These are phyloP conservation scores for Chydorus sphaericus DNA, from an alignment of 2,888 invertebrate genomes.

Conservation along the genomic window DNA sequence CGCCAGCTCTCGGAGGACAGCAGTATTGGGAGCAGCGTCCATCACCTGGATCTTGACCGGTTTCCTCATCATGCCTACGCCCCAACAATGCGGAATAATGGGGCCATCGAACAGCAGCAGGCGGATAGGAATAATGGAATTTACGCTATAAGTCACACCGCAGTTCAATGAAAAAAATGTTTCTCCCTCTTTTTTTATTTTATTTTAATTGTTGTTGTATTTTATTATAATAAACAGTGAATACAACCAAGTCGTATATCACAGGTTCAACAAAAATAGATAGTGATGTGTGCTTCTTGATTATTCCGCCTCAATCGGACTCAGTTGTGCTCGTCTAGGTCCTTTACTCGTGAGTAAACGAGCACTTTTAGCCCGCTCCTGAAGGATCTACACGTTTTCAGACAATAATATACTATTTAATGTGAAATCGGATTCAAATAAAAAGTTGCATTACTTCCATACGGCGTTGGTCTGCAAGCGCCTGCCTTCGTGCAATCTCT, in stretches of 20 bases:
- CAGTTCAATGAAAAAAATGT: not conserved
- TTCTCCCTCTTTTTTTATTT: not conserved
- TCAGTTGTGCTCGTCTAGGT: not conserved
- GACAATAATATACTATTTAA: not conserved
- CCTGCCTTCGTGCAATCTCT: slow-evolving; percentile 8
- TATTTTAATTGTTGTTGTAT: too few species aligned
- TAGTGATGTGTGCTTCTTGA: not conserved
- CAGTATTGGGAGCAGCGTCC: not conserved
- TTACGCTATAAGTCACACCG: slow-evolving; percentile 2
- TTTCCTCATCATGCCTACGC: slow-evolving; percentile 13
- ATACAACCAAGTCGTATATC: too few species aligned
- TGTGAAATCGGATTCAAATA: not conserved
- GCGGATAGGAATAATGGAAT: not conserved
- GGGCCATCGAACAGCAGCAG: not conserved
- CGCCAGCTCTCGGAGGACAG: not conserved
- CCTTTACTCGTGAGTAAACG: slow-evolving; percentile 5
- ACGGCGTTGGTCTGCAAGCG: slow-evolving; percentile 10
- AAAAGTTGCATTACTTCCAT: not conserved
- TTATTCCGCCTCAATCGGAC: not conserved
- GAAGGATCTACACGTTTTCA: slow-evolving; percentile 1
- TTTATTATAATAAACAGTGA: too few species aligned
- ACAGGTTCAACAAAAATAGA: not conserved
- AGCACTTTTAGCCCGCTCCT: slow-evolving; percentile 11
- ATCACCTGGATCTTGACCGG: slow-evolving; percentile 2
- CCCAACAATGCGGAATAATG: not conserved